phyloP scores from a whole-genome alignment of 2,888 invertebrate genomes.

The Archips xylosteana region DNA sequence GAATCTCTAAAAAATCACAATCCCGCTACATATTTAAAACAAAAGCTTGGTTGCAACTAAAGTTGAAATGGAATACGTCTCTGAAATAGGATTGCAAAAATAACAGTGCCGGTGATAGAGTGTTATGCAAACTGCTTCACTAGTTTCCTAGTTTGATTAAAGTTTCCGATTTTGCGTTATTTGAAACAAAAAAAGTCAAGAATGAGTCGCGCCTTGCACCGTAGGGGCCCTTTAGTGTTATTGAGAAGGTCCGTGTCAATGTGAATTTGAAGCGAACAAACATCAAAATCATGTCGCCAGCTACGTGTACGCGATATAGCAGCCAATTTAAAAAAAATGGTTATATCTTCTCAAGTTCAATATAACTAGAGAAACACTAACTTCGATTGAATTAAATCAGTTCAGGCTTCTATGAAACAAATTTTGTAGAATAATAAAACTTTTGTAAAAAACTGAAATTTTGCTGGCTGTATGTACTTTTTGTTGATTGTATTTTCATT shows the following conservation, averaged over 20 bases:
- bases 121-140: slow-evolving; percentile 24
- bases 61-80: slow-evolving; percentile 35
- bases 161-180: slow-evolving; percentile 24
- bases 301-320: neutral
- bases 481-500: too few relatives aligned
- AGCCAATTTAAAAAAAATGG: too few relatives aligned
- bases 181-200: slow-evolving; percentile 4
- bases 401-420: too few relatives aligned
- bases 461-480: too few relatives aligned
- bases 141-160: slow-evolving; percentile 33
- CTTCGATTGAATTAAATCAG: too few relatives aligned
- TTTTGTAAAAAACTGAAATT: too few relatives aligned
- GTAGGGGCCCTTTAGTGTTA: neutral
- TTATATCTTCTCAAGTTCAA: too few relatives aligned
- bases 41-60: slow-evolving; percentile 30
- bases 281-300: too few relatives aligned
- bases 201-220: neutral
- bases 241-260: neutral
- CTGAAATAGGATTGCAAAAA: slow-evolving; percentile 37
- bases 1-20: slow-evolving; percentile 5
- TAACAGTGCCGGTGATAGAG: slow-evolving; percentile 32
- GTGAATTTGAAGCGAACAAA: neutral
- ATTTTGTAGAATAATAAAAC: too few relatives aligned
- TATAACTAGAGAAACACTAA: too few relatives aligned
- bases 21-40: slow-evolving; percentile 14